A percentile compares a stretch with the other conserved stretches of the same genome.
Conservation (phyloP, 2,888 invertebrate genomes). For the Synergus japonicus region DNA sequence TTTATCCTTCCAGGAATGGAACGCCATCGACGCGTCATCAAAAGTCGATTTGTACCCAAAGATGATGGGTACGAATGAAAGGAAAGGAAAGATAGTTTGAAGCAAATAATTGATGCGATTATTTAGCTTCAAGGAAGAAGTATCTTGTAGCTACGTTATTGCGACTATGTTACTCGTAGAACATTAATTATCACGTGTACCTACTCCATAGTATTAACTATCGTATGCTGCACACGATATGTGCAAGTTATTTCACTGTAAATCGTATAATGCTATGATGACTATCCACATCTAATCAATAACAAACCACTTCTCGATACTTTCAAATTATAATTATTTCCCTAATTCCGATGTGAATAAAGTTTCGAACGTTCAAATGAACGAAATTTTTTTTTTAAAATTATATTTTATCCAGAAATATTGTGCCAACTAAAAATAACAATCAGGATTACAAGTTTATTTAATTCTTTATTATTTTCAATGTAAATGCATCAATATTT, state of each 20-base stretch:
- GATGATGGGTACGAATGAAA: background rate
- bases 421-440: too few species aligned
- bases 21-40: background rate
- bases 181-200: background rate
- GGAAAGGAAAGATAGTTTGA: background rate
- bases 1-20: background rate
- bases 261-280: background rate
- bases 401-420: too few species aligned
- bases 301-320: background rate
- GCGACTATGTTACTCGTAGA: background rate
- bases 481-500: too few species aligned
- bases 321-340: background rate
- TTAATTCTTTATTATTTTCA: too few species aligned
- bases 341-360: background rate
- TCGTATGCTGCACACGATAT: background rate
- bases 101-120: conserved; percentile 5
- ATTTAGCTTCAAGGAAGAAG: conserved; percentile 14
- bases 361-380: too few species aligned
- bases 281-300: background rate
- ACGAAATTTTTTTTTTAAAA: too few species aligned
- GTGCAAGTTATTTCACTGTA: background rate
- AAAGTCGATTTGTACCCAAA: conserved; percentile 2
- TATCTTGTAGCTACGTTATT: background rate
- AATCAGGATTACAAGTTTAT: too few species aligned
- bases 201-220: background rate